A percentile compares a stretch with the other conserved stretches of the same genome.
Conservation (phyloP, 2,888 invertebrate genomes). For the Dromius quadrimaculatus region DNA sequence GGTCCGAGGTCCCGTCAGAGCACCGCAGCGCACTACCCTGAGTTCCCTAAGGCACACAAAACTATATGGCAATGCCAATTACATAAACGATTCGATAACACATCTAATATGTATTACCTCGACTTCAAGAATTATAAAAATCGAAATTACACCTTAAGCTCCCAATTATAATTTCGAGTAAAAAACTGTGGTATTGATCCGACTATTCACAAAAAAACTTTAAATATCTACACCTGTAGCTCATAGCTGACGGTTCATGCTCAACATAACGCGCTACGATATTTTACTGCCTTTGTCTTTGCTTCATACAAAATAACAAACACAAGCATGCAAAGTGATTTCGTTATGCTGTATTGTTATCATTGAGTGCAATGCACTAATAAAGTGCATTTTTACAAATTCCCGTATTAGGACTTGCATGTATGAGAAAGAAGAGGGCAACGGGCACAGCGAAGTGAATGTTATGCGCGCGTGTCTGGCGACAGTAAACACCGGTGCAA, state of each 20-base stretch:
- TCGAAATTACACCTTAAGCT: conserved; percentile 15
- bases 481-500: conserved; percentile 19
- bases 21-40: not conserved
- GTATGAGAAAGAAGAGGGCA: not conserved
- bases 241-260: not conserved
- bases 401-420: too few species aligned
- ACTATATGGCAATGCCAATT: not conserved
- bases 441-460: conserved; percentile 17
- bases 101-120: too few species aligned
- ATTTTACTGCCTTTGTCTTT: conserved; percentile 35
- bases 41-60: conserved; percentile 6
- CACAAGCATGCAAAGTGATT: conserved; percentile 16
- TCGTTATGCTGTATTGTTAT: conserved; percentile 7
- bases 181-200: conserved; percentile 15
- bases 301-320: conserved; percentile 12
- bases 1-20: conserved; percentile 16
- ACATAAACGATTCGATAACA: not conserved
- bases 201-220: conserved; percentile 26
- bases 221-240: conserved; percentile 29
- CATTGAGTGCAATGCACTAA: conserved; percentile 21
- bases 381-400: conserved; percentile 31
- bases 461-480: conserved; percentile 17
- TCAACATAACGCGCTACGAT: not conserved
- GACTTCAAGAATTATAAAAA: not conserved
- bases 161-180: conserved; percentile 2